Conservation (phyloP, 2,113 vertebrate species). For the Crotalus helleri region DNA sequence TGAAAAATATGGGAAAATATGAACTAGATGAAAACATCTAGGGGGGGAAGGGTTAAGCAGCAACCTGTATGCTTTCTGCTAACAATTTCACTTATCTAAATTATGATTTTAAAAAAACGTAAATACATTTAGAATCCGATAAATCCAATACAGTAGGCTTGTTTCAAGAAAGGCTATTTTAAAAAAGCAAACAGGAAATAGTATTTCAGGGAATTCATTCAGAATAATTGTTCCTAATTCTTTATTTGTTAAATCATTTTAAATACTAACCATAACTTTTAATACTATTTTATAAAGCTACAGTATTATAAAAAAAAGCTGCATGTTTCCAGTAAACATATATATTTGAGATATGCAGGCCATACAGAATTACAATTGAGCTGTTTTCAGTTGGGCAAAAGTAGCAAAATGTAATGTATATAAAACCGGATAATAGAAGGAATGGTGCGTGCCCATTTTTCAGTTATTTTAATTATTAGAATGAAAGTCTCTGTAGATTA, state of each 20-base stretch:
- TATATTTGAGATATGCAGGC: not conserved
- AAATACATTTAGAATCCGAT: not conserved
- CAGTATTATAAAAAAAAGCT: not conserved
- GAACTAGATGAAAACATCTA: not conserved
- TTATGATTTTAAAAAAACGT: not conserved
- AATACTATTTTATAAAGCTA: not conserved
- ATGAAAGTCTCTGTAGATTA: not conserved
- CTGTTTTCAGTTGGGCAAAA: not conserved
- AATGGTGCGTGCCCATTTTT: not conserved
- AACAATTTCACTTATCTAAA: not conserved
- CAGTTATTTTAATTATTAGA: not conserved
- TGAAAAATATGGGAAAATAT: not conserved
- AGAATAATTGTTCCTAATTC: not conserved
- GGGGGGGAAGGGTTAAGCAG: not conserved
- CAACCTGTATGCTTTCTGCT: not conserved
- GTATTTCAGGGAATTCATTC: not conserved
- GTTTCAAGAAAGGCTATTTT: not conserved
- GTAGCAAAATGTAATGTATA: not conserved
- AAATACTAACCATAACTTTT: not conserved
- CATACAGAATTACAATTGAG: not conserved
- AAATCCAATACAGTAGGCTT: not conserved
- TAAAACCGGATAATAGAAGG: not conserved
- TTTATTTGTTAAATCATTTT: not conserved
- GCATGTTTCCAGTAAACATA: not conserved
- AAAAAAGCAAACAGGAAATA: not conserved